Percentiles rank a stretch among this genome's conserved stretches.
Evolutionary conservation across 2,888 invertebrate genomes (phyloP).

Genomic region (Melinaea menophilus): DNA sequence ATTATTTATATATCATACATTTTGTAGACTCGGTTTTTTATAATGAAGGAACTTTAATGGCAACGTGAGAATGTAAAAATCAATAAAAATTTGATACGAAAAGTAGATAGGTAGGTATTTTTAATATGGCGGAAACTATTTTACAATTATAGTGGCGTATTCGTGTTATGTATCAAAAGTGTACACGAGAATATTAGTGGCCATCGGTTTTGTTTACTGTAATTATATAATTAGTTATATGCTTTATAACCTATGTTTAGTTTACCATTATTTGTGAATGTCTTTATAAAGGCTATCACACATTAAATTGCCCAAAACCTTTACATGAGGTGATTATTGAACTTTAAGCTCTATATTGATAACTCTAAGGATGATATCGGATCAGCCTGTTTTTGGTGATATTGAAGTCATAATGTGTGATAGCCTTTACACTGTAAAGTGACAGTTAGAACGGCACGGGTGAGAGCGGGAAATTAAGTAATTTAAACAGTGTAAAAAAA

Average conservation of each 20-base stretch:
- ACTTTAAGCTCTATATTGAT: too few relatives aligned
- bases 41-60: conserved; percentile 39
- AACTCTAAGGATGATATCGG: too few relatives aligned
- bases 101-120: conserved; percentile 75
- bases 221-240: conserved; percentile 17
- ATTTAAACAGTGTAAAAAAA: conserved; percentile 3
- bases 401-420: too few relatives aligned
- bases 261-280: conserved; percentile 25
- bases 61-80: conserved; percentile 43
- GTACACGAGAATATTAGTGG: conserved; percentile 23
- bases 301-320: too few relatives aligned
- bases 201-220: conserved; percentile 15
- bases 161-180: conserved; percentile 27
- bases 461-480: conserved; percentile 18
- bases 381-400: too few relatives aligned
- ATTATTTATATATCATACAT: conserved; percentile 39
- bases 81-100: conserved; percentile 72
- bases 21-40: conserved; percentile 39
- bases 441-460: conserved; percentile 23
- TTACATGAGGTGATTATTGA: too few relatives aligned
- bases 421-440: conserved; percentile 28
- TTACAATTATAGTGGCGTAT: conserved; percentile 53
- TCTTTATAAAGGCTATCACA: conserved; percentile 15
- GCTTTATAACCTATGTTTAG: conserved; percentile 19
- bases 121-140: conserved; percentile 69